Conservation (phyloP, 2,888 invertebrate genomes). For the Philereme transversata region DNA sequence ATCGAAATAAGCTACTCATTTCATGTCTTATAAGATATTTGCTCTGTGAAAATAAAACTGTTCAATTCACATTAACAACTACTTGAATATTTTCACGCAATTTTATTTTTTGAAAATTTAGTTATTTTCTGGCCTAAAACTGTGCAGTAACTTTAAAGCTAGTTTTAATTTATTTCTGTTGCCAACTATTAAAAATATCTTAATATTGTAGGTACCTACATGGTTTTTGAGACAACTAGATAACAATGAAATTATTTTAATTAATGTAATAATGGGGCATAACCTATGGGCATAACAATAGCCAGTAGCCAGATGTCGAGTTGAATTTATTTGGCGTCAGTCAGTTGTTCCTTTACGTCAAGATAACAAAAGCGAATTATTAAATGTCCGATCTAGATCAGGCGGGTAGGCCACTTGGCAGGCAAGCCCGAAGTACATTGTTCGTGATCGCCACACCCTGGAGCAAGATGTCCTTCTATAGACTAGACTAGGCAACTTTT, state of each 20-base stretch:
- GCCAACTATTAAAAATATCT: too few relatives aligned
- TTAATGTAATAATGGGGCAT: too few relatives aligned
- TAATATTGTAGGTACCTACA: background rate
- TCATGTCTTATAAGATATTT: too few relatives aligned
- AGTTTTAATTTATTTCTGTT: background rate
- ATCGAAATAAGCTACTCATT: conserved; percentile 3
- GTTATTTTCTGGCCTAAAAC: too few relatives aligned
- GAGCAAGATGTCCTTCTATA: conserved; percentile 63
- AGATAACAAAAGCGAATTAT: conserved; percentile 61
- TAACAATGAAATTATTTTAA: conserved; percentile 10
- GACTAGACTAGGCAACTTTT: conserved; percentile 56
- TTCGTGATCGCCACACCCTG: conserved; percentile 78
- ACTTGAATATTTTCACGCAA: too few relatives aligned
- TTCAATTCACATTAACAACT: too few relatives aligned
- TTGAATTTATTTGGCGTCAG: conserved; percentile 46
- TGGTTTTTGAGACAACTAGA: background rate
- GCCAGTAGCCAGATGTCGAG: conserved; percentile 42
- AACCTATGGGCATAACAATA: conserved; percentile 31
- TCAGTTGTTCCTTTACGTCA: conserved; percentile 49
- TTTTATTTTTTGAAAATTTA: too few relatives aligned
- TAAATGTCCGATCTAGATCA: conserved; percentile 59
- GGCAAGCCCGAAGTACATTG: conserved; percentile 45
- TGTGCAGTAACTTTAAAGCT: background rate
- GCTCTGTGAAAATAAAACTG: too few relatives aligned
- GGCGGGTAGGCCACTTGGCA: conserved; percentile 40